These are phyloP conservation scores for Steinernema carpocapsae DNA, from an alignment of 2,888 invertebrate species.

Conservation along the genomic window DNA sequence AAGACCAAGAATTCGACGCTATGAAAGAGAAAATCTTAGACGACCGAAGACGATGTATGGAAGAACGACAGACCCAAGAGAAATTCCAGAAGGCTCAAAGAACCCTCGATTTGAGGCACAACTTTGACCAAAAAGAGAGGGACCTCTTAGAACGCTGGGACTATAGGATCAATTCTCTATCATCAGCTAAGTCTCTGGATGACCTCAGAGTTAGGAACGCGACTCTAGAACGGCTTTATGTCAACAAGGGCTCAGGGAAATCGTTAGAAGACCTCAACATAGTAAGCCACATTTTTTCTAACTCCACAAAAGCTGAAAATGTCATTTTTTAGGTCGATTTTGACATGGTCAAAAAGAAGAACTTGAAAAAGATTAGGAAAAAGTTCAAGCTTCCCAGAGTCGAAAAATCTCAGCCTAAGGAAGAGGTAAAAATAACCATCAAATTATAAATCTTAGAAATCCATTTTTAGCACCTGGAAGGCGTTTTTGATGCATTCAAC, in stretches of 20 bases:
- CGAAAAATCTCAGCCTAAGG: background rate
- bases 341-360: background rate
- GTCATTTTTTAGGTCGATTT: constrained; percentile 1
- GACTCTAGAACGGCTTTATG: background rate
- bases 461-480: background rate
- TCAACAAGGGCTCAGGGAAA: too few species aligned
- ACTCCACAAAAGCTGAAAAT: too few species aligned
- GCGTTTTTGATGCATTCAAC: background rate
- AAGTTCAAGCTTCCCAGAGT: background rate
- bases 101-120: too few species aligned
- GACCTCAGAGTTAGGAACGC: background rate
- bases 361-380: background rate
- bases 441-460: background rate
- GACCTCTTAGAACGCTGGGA: background rate
- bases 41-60: background rate
- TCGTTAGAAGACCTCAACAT: too few species aligned
- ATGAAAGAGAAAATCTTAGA: background rate
- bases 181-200: background rate
- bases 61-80: too few species aligned
- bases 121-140: background rate
- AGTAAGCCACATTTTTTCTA: too few species aligned
- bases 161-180: background rate
- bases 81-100: too few species aligned
- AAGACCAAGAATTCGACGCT: too few species aligned
- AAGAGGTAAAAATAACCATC: constrained; percentile 5